These are phyloP conservation scores for Melierax canorus DNA, from an alignment of 2,113 vertebrate species.

Conservation along the genomic window DNA sequence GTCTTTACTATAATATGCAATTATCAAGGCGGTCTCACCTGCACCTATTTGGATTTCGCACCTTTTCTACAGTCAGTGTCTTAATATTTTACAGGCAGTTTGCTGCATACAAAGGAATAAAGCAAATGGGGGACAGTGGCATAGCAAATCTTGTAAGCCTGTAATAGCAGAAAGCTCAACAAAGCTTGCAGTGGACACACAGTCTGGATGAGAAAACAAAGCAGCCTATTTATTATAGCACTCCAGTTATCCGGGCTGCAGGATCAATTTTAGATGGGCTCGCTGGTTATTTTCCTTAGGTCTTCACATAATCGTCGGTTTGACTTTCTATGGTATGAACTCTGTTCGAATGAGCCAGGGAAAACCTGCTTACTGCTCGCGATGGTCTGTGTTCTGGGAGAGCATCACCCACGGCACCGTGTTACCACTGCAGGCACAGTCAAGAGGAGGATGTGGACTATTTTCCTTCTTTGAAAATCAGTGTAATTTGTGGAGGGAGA, in stretches of 20 bases:
- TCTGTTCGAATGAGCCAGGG: background rate
- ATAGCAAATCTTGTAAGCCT: background rate
- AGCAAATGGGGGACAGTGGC: background rate
- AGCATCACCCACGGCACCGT: background rate
- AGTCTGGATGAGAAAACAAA: background rate
- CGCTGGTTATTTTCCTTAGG: slow-evolving; percentile 24
- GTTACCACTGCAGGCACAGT: background rate
- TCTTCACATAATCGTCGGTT: background rate
- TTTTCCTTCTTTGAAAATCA: background rate
- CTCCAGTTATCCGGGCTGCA: background rate
- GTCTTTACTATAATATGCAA: background rate
- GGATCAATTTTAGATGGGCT: slow-evolving; percentile 4
- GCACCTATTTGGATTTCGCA: background rate
- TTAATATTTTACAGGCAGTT: background rate
- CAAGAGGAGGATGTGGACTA: background rate
- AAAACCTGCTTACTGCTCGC: background rate
- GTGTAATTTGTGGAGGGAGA: background rate
- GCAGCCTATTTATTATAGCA: background rate
- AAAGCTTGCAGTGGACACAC: background rate
- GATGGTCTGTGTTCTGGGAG: background rate
- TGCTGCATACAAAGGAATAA: background rate
- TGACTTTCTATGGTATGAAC: background rate
- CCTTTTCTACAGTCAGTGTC: background rate
- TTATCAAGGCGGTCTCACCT: background rate
- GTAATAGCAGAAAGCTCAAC: background rate